Conservation (phyloP, 2,888 invertebrate species). For the Chromoteleia sp. region DNA sequence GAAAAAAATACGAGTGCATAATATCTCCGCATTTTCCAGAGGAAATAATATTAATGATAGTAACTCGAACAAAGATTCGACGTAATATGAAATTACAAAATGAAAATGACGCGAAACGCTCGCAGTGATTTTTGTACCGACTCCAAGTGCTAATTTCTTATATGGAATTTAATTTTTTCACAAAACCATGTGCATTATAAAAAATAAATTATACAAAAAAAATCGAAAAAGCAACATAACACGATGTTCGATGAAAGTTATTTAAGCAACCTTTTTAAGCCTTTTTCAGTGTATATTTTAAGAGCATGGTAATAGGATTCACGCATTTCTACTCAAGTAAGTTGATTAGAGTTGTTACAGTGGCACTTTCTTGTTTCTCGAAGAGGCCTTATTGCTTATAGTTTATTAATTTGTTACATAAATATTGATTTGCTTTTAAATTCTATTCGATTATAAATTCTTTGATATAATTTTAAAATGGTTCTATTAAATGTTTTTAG, state of each 20-base stretch:
- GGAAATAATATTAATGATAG: conserved; percentile 66
- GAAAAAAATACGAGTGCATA: conserved; percentile 57
- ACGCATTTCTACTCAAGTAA: not conserved
- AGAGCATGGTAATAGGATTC: not conserved
- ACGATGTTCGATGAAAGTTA: conserved; percentile 26
- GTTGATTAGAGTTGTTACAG: conserved; percentile 4
- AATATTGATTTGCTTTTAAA: not conserved
- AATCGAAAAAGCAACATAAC: conserved; percentile 80
- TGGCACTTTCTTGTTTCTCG: conserved; percentile 1
- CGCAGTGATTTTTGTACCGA: conserved; percentile 83
- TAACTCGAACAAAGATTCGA: conserved; percentile 67
- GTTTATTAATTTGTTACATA: conserved; percentile 1
- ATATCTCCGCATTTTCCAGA: conserved; percentile 68
- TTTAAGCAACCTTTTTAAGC: conserved; percentile 25
- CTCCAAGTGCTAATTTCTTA: conserved; percentile 83
- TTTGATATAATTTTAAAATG: no score
- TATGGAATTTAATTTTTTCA: conserved; percentile 85
- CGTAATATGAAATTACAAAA: conserved; percentile 66
- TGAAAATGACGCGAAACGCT: conserved; percentile 66
- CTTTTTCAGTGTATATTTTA: conserved; percentile 3
- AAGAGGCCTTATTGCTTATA: not conserved
- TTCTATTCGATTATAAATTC: no score
- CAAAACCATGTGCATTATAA: conserved; percentile 85
- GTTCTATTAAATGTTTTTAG: no score
- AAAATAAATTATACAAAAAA: conserved; percentile 84